Evolutionary conservation across 2,888 invertebrate species (phyloP).

Genomic region (Clunio marinus): DNA sequence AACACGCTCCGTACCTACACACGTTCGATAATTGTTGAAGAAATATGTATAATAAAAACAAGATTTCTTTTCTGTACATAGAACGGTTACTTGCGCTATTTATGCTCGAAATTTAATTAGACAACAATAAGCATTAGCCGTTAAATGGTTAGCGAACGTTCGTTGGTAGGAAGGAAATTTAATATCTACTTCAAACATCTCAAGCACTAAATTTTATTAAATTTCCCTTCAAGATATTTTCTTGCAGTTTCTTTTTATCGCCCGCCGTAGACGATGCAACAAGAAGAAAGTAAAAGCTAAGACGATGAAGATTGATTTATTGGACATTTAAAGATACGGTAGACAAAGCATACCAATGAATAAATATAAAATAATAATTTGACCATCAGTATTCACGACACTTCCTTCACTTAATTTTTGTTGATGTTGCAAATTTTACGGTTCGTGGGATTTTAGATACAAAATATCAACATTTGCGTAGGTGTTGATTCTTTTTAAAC

Average conservation of each 20-base stretch:
- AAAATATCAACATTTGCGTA: neutral
- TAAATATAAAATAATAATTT: neutral
- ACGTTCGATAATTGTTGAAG: neutral
- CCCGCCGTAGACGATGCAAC: no score
- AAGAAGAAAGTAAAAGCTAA: neutral
- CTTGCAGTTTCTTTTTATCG: no score
- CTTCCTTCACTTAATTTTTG: neutral
- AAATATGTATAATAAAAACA: no score
- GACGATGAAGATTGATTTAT: neutral
- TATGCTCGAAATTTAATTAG: constrained; percentile 7
- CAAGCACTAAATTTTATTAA: no score
- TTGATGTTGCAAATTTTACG: neutral
- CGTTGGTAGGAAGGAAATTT: no score
- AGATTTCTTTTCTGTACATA: neutral
- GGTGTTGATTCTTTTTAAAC: neutral
- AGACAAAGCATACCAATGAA: neutral
- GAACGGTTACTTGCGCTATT: constrained; percentile 4
- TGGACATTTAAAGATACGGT: neutral
- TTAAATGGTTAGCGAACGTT: no score
- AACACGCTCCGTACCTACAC: neutral
- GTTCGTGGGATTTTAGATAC: neutral
- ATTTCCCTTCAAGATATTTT: no score
- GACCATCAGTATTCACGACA: neutral
- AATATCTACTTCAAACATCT: no score
- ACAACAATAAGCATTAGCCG: neutral